Conservation (phyloP, 2,113 vertebrate species). For the Bolborhynchus lineola region DNA sequence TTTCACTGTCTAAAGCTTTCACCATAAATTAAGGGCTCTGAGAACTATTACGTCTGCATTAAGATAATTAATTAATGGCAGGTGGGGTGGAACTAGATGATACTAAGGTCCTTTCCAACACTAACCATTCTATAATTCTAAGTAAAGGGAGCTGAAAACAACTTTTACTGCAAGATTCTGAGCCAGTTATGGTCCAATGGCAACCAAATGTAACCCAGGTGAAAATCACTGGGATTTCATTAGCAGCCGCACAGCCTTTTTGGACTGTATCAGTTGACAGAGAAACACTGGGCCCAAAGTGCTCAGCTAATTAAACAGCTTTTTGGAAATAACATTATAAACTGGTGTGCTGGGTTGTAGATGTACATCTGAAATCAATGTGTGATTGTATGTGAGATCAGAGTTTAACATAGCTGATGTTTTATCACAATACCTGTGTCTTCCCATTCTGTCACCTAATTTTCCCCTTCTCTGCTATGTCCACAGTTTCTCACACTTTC, state of each 20-base stretch:
- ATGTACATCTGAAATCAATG: background rate
- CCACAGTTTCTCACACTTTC: background rate
- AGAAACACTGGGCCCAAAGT: background rate
- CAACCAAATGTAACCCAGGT: background rate
- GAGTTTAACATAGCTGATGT: background rate
- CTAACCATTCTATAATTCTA: background rate
- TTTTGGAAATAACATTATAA: background rate
- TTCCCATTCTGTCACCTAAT: background rate
- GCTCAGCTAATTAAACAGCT: conserved; percentile 3
- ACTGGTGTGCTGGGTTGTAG: background rate
- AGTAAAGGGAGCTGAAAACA: background rate
- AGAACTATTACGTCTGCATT: background rate
- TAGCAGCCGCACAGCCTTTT: background rate
- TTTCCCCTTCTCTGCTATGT: background rate
- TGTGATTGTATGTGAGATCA: background rate
- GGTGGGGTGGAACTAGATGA: background rate
- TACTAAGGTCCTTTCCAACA: background rate
- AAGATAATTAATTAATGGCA: background rate
- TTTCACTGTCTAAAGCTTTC: background rate
- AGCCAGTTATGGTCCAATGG: background rate
- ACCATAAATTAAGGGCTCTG: background rate
- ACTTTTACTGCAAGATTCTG: background rate
- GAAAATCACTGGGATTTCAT: background rate
- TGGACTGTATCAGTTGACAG: background rate
- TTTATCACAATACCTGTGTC: background rate